These are phyloP conservation scores for Lycorma delicatula DNA, from an alignment of 1,140 invertebrate species.

Conservation along the genomic window DNA sequence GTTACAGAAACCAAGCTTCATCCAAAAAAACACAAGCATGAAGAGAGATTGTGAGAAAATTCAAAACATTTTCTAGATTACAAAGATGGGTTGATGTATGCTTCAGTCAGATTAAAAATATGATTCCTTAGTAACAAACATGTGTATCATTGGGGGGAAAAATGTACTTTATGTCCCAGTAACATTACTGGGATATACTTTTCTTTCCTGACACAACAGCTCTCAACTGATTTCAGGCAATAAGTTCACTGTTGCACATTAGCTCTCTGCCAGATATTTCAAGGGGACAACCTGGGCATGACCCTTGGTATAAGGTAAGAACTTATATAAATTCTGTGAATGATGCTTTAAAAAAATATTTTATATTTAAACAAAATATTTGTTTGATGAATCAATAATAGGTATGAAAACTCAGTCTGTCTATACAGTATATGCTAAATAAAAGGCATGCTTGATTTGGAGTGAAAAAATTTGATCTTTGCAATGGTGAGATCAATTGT, in stretches of 20 bases:
- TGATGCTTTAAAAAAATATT: neutral
- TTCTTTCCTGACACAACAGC: neutral
- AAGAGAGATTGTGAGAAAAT: neutral
- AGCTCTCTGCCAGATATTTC: neutral
- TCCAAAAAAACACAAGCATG: neutral
- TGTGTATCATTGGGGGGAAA: neutral
- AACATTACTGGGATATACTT: neutral
- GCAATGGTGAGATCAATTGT: neutral
- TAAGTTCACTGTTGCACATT: neutral
- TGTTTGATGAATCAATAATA: neutral
- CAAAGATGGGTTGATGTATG: neutral
- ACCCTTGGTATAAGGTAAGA: conserved; percentile 6
- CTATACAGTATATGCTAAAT: neutral
- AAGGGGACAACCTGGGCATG: neutral
- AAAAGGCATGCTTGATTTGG: conserved; percentile 2
- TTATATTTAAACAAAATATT: neutral
- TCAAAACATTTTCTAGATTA: neutral
- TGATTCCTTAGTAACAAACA: neutral
- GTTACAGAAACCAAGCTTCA: neutral
- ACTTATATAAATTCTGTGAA: neutral
- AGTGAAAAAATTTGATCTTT: neutral
- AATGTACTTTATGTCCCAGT: neutral
- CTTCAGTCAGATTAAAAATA: neutral
- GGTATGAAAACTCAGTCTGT: neutral
- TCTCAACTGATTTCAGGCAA: neutral